Base-by-base conservation (phyloP, 2,797 vertebrate genomes). In the Cynodonichthys magdalenae region DNA sequence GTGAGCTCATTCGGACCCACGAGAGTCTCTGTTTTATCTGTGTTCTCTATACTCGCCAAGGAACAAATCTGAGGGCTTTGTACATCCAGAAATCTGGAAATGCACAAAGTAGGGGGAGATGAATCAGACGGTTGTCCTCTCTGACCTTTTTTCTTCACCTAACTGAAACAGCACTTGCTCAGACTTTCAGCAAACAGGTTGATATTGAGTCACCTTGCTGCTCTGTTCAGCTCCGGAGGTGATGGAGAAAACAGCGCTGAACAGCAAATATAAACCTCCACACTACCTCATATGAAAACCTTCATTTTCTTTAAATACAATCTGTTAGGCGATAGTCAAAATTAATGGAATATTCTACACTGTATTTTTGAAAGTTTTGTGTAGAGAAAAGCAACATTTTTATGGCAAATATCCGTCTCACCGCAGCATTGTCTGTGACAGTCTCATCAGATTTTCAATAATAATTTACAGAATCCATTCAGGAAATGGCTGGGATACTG, bases 31-130 rank as follows among this genome's bases (percentile, higher is more conserved):
- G 63, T 28, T 65, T 71, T 60, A 36, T 72, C 59, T 36, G 45
- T 67, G 59, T 69, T 50, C 67, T 65, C 42, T 15, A 18, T 3
- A 17, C 53, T 46, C 51, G 62, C 76, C 69, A 71, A 66, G 56
- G 51, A 79, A 81, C 51, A 62, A 60, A 75, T 59, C 45, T 59
- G 66, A 65, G 44, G 48, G 36, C 48, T 77, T 64, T 59, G 71
- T 68, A 69, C 27, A 2, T 62, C 75, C 71, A 75, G 52, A 72
- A 75, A 69, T 12, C 18, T 52, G 14, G 42, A 53, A 14, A 62
- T 79, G 59, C 54, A 69, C 73, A 75, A 74, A 56, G 27, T 12
- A 63, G 55, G 58, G 69, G 48, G 44, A 72, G 63, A 69, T 51
- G 63, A 78, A 59, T 74, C 69, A 53, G 31, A 15, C 68, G 60